A percentile compares a stretch with the other conserved stretches of the same genome.
phyloP scores from a whole-genome alignment of 2,888 invertebrate genomes.

The Hanleya hanleyi region DNA sequence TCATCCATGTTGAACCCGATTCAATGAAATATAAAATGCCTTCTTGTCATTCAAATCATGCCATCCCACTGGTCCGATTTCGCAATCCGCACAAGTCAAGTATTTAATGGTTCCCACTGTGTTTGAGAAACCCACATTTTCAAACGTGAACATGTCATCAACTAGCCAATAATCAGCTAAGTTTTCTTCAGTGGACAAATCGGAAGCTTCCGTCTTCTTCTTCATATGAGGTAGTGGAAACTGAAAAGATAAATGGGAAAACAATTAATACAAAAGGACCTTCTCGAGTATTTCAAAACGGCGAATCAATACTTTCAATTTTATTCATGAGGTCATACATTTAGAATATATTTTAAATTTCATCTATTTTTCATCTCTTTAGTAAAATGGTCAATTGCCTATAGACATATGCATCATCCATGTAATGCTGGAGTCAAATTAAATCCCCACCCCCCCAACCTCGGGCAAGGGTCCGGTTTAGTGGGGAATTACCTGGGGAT shows the following conservation, averaged over 20 bases:
- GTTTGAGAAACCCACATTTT: constrained; percentile 97
- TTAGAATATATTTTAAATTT: too few relatives aligned
- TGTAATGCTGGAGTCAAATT: too few relatives aligned
- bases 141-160: constrained; percentile 93
- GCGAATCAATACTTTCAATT: too few relatives aligned
- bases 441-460: too few relatives aligned
- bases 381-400: too few relatives aligned
- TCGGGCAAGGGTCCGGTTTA: too few relatives aligned
- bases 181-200: constrained; percentile 54
- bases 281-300: too few relatives aligned
- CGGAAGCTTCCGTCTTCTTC: constrained; percentile 63
- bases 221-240: constrained; percentile 79
- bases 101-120: constrained; percentile 90
- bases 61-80: constrained; percentile 96
- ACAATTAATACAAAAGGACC: too few relatives aligned
- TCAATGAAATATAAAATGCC: constrained; percentile 85
- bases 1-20: constrained; percentile 81
- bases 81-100: constrained; percentile 97
- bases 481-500: too few relatives aligned
- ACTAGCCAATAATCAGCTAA: constrained; percentile 88
- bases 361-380: too few relatives aligned
- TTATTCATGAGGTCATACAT: too few relatives aligned
- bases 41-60: constrained; percentile 77
- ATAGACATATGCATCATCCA: too few relatives aligned
- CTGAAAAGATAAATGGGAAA: constrained; percentile 44